Evolutionary conservation across 2,113 vertebrate species (phyloP).

Genomic region (Calcarius ornatus): DNA sequence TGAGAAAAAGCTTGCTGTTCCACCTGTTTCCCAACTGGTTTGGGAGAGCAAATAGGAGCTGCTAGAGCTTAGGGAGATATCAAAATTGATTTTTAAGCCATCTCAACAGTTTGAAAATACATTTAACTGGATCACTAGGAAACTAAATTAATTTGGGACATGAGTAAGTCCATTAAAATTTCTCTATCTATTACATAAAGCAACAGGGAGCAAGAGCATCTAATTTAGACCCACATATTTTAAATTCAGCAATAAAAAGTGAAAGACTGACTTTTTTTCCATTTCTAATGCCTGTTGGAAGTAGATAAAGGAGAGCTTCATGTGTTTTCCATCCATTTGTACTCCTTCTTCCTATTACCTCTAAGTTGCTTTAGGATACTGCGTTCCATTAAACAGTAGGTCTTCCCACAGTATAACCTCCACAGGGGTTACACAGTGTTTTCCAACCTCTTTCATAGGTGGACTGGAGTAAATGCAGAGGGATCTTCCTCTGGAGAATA

Average conservation of each 20-base stretch:
- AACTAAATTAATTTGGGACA: background rate
- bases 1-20: background rate
- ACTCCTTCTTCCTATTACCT: background rate
- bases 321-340: background rate
- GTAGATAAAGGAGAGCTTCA: background rate
- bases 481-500: background rate
- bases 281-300: background rate
- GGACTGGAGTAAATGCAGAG: background rate
- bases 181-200: background rate
- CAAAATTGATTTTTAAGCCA: constrained; percentile 16
- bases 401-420: background rate
- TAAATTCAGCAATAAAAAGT: constrained; percentile 3
- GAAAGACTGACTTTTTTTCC: background rate
- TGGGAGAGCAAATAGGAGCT: background rate
- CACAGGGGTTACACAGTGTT: background rate
- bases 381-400: background rate
- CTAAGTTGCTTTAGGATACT: background rate
- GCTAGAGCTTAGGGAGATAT: background rate
- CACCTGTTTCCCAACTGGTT: background rate
- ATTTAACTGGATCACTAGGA: background rate
- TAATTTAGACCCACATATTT: background rate
- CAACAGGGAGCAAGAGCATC: background rate
- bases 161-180: constrained; percentile 8
- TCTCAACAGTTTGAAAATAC: background rate
- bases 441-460: background rate